Evolutionary conservation across 2,113 vertebrate species (phyloP).

Genomic region (Heliornis fulica): DNA sequence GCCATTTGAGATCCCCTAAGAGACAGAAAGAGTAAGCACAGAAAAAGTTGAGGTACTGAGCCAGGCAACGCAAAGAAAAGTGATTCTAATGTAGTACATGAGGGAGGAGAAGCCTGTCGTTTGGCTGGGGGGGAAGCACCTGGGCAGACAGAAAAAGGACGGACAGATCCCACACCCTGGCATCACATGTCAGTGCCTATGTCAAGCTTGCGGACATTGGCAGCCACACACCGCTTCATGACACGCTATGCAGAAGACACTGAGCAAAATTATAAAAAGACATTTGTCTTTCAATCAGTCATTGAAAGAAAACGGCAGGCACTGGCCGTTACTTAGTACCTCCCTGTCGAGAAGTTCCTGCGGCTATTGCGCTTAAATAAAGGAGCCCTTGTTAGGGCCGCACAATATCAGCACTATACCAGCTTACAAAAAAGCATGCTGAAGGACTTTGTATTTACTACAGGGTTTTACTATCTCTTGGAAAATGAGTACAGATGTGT

Average conservation of each 20-base stretch:
- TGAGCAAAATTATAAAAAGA: background rate
- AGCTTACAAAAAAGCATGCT: background rate
- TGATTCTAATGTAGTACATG: background rate
- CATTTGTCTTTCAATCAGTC: background rate
- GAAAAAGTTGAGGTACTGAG: background rate
- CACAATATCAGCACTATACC: background rate
- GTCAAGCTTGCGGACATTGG: background rate
- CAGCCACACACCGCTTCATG: rapidly evolving
- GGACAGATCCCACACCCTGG: background rate
- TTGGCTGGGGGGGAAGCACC: background rate
- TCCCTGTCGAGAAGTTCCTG: background rate
- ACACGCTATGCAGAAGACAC: background rate
- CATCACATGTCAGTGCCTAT: rapidly evolving
- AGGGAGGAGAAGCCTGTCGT: background rate
- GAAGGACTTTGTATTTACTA: background rate
- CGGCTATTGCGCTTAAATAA: background rate
- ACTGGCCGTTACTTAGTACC: rapidly evolving
- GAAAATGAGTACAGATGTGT: background rate
- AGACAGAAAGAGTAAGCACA: background rate
- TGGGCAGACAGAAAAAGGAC: background rate
- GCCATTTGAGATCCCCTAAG: background rate
- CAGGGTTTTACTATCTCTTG: background rate
- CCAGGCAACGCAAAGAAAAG: background rate
- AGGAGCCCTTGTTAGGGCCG: background rate
- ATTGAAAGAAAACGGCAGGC: background rate